Evolutionary conservation across 2,113 vertebrate genomes (phyloP).

Genomic region (Scolopax mira): DNA sequence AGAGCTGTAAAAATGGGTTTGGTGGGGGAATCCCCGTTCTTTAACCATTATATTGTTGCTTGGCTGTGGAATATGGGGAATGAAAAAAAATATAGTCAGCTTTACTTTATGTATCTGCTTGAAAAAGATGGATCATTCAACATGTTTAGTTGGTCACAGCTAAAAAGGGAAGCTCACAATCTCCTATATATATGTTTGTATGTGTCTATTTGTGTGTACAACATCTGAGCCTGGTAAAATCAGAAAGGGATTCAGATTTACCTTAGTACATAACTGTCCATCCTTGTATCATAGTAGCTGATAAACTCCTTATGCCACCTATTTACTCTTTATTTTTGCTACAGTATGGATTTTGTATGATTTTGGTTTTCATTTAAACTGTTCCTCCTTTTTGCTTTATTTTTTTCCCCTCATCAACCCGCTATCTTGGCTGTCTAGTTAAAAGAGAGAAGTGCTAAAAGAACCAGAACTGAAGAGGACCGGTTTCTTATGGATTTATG

Average conservation of each 20-base stretch:
- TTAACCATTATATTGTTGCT: not conserved
- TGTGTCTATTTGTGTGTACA: not conserved
- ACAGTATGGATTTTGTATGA: not conserved
- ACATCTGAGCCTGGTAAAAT: not conserved
- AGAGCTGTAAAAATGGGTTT: not conserved
- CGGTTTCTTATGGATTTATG: not conserved
- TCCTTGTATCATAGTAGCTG: not conserved
- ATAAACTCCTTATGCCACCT: not conserved
- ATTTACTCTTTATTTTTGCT: not conserved
- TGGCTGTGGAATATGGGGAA: not conserved
- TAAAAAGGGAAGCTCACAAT: not conserved
- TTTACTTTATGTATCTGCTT: not conserved
- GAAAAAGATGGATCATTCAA: not conserved
- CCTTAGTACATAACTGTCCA: not conserved
- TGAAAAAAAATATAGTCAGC: not conserved
- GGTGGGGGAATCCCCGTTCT: not conserved
- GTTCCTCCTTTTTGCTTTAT: not conserved
- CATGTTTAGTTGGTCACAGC: not conserved
- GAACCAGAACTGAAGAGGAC: not conserved
- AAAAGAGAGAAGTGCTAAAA: not conserved
- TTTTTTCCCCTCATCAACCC: not conserved
- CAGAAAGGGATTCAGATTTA: not conserved
- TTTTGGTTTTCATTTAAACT: not conserved
- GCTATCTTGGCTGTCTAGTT: not conserved
- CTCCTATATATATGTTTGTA: not conserved